Evolutionary conservation across 2,888 invertebrate species (phyloP).

Genomic region (Scrobipalpa costella): DNA sequence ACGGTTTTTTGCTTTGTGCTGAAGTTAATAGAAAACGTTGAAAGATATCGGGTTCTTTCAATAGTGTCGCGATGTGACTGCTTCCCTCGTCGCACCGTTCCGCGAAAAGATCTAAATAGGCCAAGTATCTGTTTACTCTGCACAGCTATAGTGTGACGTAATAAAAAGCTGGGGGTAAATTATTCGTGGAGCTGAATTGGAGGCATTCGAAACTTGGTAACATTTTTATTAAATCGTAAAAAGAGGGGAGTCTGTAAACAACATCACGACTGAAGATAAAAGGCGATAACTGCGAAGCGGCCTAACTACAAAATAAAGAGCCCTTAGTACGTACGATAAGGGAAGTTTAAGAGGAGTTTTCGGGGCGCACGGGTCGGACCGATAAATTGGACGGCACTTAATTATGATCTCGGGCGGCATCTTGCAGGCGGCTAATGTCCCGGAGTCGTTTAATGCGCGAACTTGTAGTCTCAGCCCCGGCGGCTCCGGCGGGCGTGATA

Average conservation of each 20-base stretch:
- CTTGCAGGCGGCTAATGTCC: conserved; percentile 80
- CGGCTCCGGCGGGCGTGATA: conserved; percentile 77
- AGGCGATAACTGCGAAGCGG: conserved; percentile 67
- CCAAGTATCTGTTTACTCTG: conserved; percentile 8
- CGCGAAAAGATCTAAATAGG: conserved; percentile 19
- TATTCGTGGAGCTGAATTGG: conserved; percentile 21
- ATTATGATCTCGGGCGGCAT: conserved; percentile 81
- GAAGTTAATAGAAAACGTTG: conserved; percentile 64
- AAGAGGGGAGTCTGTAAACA: conserved; percentile 41
- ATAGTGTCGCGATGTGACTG: conserved; percentile 13
- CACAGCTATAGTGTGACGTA: not conserved
- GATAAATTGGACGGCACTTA: conserved; percentile 81
- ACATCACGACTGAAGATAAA: conserved; percentile 56
- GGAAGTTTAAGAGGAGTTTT: conserved; percentile 77
- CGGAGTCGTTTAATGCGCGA: conserved; percentile 80
- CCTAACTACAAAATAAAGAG: conserved; percentile 80
- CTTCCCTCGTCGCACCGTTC: not conserved
- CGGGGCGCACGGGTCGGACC: conserved; percentile 74
- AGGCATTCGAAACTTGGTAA: conserved; percentile 29
- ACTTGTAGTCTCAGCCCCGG: conserved; percentile 77
- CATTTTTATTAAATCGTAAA: conserved; percentile 39
- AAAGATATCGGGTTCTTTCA: conserved; percentile 58
- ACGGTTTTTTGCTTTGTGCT: conserved; percentile 65
- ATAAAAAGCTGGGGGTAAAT: conserved; percentile 20
- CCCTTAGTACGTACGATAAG: conserved; percentile 77